phyloP scores from a whole-genome alignment of 1,140 invertebrate genomes.

The Aphaenogaster ashmeadi region DNA sequence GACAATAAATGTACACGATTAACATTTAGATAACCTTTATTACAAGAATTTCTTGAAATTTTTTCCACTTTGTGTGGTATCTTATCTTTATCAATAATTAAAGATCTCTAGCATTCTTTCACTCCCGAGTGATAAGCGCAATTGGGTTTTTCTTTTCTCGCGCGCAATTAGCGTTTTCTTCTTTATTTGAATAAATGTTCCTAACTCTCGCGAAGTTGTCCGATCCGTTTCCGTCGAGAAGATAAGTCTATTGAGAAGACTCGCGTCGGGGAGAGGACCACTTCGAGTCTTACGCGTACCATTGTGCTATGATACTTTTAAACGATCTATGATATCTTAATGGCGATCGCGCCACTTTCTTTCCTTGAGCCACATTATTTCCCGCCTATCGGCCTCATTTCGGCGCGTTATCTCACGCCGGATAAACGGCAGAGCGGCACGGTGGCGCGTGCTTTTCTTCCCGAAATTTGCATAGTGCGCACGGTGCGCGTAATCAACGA shows the following conservation, averaged over 20 bases:
- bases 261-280: not conserved
- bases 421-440: conserved; percentile 1
- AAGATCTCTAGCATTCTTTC: not conserved
- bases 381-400: conserved; percentile 6
- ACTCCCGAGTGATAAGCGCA: not conserved
- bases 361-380: conserved; percentile 34
- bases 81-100: not conserved
- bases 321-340: not conserved
- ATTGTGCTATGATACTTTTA: not conserved
- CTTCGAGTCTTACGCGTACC: not conserved
- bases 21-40: not conserved
- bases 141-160: not conserved
- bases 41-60: not conserved
- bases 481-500: conserved; percentile 33
- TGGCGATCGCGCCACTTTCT: not conserved
- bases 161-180: not conserved
- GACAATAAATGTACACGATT: not conserved
- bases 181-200: not conserved
- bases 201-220: not conserved
- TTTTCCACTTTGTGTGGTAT: not conserved
- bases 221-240: not conserved
- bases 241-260: not conserved
- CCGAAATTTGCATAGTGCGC: conserved; percentile 48
- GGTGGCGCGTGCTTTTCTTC: not conserved
- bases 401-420: conserved; percentile 16